These are phyloP conservation scores for Pristionchus japonicus DNA, from an alignment of 2,888 invertebrate genomes.

Conservation along the genomic window DNA sequence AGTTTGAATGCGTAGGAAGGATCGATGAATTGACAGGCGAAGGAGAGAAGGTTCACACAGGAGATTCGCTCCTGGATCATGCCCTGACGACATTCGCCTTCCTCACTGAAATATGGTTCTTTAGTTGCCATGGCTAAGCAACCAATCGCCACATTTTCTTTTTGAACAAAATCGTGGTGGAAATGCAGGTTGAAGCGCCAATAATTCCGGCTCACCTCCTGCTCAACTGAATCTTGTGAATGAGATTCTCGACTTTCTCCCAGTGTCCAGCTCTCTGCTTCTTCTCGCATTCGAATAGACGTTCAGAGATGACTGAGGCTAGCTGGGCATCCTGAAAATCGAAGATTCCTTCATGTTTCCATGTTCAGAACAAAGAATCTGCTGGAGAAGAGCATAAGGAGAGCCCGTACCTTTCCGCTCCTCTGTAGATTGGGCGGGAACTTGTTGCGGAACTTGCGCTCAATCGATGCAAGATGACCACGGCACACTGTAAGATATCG, in stretches of 20 bases:
- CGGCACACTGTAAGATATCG: conserved; percentile 61
- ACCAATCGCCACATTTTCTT: too few species aligned
- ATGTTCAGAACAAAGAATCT: too few species aligned
- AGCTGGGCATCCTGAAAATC: conserved; percentile 54
- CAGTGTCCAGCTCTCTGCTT: conserved; percentile 61
- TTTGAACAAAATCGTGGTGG: too few species aligned
- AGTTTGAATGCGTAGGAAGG: conserved; percentile 64
- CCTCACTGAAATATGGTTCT: conserved; percentile 72
- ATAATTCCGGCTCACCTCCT: conserved; percentile 53
- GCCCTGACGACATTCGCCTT: conserved; percentile 72
- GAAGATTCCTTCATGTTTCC: neutral
- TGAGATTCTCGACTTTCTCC: conserved; percentile 59
- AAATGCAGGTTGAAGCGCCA: neutral
- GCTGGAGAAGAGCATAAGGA: neutral
- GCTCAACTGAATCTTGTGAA: conserved; percentile 58
- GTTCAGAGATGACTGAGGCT: conserved; percentile 57
- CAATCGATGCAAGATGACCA: conserved; percentile 59
- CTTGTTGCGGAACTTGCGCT: conserved; percentile 67
- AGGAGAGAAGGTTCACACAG: conserved; percentile 70
- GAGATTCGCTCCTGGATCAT: conserved; percentile 72
- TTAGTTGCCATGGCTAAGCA: too few species aligned
- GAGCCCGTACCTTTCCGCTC: conserved; percentile 54
- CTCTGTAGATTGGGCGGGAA: conserved; percentile 67
- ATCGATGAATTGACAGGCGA: conserved; percentile 71
- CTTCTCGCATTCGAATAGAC: conserved; percentile 62